Percentiles rank a stretch among this genome's conserved stretches.
These are phyloP conservation scores for Lordiphosa fenestrarum DNA, from an alignment of 2,888 invertebrate species.

Conservation along the genomic window DNA sequence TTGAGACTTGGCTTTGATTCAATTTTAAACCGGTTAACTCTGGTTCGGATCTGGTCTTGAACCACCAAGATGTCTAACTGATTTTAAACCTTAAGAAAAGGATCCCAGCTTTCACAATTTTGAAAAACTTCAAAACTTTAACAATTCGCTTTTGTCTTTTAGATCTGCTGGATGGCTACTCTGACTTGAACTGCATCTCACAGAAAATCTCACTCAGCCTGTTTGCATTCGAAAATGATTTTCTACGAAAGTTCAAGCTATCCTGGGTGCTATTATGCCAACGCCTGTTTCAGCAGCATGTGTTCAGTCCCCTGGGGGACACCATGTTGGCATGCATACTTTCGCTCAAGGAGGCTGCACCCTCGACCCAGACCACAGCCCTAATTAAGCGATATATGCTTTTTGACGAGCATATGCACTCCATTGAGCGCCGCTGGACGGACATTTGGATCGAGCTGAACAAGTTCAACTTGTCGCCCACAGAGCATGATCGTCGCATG, in stretches of 20 bases:
- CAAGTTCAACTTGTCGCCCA: conserved; percentile 77
- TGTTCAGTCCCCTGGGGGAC: conserved; percentile 82
- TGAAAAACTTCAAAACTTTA: background rate
- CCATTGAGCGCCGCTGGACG: conserved; percentile 82
- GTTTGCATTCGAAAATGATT: conserved; percentile 83
- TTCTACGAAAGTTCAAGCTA: conserved; percentile 84
- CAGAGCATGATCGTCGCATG: conserved; percentile 76
- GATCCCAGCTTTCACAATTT: too few species aligned
- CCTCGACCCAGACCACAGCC: conserved; percentile 76
- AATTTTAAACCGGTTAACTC: too few species aligned
- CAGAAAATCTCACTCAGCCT: conserved; percentile 83
- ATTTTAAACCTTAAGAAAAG: too few species aligned
- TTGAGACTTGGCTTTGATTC: too few species aligned
- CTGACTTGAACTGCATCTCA: conserved; percentile 83
- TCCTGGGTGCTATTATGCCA: conserved; percentile 86
- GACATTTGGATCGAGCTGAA: conserved; percentile 80
- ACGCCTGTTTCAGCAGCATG: conserved; percentile 83
- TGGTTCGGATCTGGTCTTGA: too few species aligned
- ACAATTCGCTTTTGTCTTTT: conserved; percentile 1
- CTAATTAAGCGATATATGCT: conserved; percentile 82
- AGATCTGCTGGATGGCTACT: conserved; percentile 85
- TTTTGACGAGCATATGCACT: conserved; percentile 84
- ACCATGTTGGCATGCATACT: conserved; percentile 82
- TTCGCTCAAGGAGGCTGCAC: conserved; percentile 79
- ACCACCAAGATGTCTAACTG: too few species aligned